These are phyloP conservation scores for Plebejus argus DNA, from an alignment of 2,888 invertebrate genomes.

Conservation along the genomic window DNA sequence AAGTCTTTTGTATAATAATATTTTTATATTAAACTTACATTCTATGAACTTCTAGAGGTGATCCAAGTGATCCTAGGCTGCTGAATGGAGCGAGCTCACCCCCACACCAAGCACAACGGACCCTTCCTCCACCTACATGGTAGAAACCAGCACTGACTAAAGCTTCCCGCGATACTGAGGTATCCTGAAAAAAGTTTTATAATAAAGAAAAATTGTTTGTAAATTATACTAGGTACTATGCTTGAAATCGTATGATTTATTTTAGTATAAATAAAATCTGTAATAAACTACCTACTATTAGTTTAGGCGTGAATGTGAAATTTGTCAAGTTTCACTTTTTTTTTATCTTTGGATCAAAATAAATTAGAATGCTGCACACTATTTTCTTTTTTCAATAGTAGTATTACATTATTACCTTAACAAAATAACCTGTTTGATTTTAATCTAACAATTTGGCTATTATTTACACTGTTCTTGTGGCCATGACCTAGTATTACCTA, in stretches of 20 bases:
- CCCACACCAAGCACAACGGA: slow-evolving; percentile 91
- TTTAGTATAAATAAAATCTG: too few species aligned
- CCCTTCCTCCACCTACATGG: slow-evolving; percentile 84
- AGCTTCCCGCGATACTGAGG: slow-evolving; percentile 83
- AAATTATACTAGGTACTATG: neutral
- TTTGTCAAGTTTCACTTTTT: too few species aligned
- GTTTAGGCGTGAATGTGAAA: too few species aligned
- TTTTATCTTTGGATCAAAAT: too few species aligned
- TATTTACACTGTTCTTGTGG: neutral
- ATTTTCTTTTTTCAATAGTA: too few species aligned
- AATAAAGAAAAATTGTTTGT: too few species aligned
- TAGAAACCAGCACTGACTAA: slow-evolving; percentile 93
- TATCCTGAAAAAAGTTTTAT: slow-evolving; percentile 54
- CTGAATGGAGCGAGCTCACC: slow-evolving; percentile 83
- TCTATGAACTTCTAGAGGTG: slow-evolving; percentile 85
- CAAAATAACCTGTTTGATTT: neutral
- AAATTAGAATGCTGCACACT: too few species aligned
- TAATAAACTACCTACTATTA: too few species aligned
- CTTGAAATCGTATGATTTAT: too few species aligned
- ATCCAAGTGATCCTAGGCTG: slow-evolving; percentile 81
- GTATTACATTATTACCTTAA: too few species aligned
- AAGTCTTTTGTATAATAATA: neutral
- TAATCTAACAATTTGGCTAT: neutral
- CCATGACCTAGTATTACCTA: neutral
- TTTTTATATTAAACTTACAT: slow-evolving; percentile 53